A percentile compares a stretch with the other conserved stretches of the same genome.
Conservation (phyloP, 2,113 vertebrate genomes). For the Labeo catla region DNA sequence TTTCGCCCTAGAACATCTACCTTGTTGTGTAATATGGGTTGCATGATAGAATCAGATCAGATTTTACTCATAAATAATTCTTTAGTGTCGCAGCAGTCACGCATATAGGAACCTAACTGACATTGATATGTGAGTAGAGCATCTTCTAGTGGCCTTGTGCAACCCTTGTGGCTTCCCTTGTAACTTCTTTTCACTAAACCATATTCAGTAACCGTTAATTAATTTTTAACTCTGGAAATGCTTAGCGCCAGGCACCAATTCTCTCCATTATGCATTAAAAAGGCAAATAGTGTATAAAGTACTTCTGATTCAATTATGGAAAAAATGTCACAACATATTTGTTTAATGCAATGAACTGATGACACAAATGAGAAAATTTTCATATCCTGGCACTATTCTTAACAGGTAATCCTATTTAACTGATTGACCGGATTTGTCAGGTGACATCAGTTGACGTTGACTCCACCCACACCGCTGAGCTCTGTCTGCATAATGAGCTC, state of each 20-base stretch:
- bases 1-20: not conserved
- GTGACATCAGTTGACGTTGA: not conserved
- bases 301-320: slow-evolving; percentile 8
- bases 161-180: slow-evolving; percentile 18
- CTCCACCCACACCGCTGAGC: slow-evolving; percentile 4
- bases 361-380: not conserved
- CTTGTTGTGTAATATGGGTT: not conserved
- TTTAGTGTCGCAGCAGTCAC: not conserved
- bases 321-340: not conserved
- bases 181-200: not conserved
- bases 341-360: slow-evolving; percentile 13
- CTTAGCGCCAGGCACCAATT: not conserved
- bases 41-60: not conserved
- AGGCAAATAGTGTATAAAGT: not conserved
- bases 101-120: not conserved
- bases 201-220: slow-evolving; percentile 10
- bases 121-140: not conserved
- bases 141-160: slow-evolving; percentile 6
- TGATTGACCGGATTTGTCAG: slow-evolving; percentile 9
- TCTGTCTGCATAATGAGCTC: slow-evolving; percentile 14
- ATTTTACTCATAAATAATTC: not conserved
- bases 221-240: not conserved
- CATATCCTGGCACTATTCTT: not conserved
- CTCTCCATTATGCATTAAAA: not conserved
- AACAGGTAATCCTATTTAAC: slow-evolving; percentile 14